phyloP scores from a whole-genome alignment of 1,140 invertebrate genomes.

The Drosophila triauraria region DNA sequence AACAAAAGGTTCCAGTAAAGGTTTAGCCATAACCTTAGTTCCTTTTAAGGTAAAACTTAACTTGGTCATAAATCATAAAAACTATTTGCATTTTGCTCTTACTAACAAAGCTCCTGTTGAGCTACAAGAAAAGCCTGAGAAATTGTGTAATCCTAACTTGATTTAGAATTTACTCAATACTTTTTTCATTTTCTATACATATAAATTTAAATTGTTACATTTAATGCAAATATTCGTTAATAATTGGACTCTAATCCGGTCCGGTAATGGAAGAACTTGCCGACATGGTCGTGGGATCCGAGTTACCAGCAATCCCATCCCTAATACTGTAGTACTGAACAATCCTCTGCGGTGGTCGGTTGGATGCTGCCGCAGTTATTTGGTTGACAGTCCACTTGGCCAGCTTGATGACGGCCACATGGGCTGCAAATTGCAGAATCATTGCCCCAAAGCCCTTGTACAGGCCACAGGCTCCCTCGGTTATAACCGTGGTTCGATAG shows the following conservation, averaged over 20 bases:
- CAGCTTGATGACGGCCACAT: slow-evolving; percentile 92
- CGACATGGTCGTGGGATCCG: slow-evolving; percentile 70
- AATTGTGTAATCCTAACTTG: neutral
- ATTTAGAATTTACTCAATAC: slow-evolving; percentile 10
- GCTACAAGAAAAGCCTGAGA: too few species aligned
- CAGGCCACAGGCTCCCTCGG: slow-evolving; percentile 94
- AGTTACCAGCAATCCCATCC: slow-evolving; percentile 45
- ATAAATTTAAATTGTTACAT: slow-evolving; percentile 13
- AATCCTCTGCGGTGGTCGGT: slow-evolving; percentile 69
- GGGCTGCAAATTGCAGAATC: slow-evolving; percentile 94
- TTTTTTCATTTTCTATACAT: slow-evolving; percentile 1
- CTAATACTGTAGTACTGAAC: slow-evolving; percentile 81
- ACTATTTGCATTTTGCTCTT: too few species aligned
- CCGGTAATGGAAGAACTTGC: slow-evolving; percentile 38
- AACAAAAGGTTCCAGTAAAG: neutral
- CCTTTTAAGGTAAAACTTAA: too few species aligned
- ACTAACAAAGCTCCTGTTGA: too few species aligned
- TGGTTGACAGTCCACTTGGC: slow-evolving; percentile 88
- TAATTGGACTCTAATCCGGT: slow-evolving; percentile 6
- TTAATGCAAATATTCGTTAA: neutral
- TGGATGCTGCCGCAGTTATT: slow-evolving; percentile 73
- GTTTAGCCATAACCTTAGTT: neutral
- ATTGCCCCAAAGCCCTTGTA: slow-evolving; percentile 98
- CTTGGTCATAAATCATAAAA: too few species aligned
- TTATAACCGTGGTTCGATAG: slow-evolving; percentile 92